phyloP scores from a whole-genome alignment of 2,113 vertebrate genomes.

The Sphyrna mokarran region DNA sequence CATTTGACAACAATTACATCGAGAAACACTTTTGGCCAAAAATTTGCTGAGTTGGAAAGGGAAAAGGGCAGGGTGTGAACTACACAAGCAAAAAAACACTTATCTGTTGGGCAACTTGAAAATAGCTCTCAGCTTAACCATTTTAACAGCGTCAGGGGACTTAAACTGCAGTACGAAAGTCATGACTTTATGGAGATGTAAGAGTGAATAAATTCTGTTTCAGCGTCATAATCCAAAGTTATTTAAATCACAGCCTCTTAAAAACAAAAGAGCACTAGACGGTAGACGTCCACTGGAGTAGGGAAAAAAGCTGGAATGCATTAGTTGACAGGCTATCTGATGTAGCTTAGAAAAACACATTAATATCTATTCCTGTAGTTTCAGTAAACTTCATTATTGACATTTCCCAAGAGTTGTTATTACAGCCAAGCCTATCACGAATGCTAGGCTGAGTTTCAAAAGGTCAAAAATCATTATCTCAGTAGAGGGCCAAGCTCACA shows the following conservation, averaged over 20 bases:
- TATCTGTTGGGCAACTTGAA: neutral
- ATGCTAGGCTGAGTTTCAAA: neutral
- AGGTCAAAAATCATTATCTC: no score
- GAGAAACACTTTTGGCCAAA: slow-evolving; percentile 39
- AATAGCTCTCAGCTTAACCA: neutral
- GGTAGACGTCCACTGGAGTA: no score
- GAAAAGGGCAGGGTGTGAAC: neutral
- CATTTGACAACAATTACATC: neutral
- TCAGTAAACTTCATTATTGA: neutral
- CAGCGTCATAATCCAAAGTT: no score
- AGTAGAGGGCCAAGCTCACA: neutral
- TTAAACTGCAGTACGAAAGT: neutral
- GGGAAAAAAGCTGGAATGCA: neutral
- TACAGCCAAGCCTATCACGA: neutral
- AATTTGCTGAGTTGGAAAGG: neutral
- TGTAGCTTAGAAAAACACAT: neutral
- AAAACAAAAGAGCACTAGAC: no score
- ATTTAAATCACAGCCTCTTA: no score
- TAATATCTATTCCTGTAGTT: neutral
- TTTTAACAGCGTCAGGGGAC: neutral
- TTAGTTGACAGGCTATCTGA: neutral
- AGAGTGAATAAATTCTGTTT: no score
- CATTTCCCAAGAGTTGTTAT: neutral
- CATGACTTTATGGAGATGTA: no score
- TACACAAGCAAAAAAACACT: neutral